These are phyloP conservation scores for Gymnocheta viridis DNA, from an alignment of 2,888 invertebrate genomes.

Conservation along the genomic window DNA sequence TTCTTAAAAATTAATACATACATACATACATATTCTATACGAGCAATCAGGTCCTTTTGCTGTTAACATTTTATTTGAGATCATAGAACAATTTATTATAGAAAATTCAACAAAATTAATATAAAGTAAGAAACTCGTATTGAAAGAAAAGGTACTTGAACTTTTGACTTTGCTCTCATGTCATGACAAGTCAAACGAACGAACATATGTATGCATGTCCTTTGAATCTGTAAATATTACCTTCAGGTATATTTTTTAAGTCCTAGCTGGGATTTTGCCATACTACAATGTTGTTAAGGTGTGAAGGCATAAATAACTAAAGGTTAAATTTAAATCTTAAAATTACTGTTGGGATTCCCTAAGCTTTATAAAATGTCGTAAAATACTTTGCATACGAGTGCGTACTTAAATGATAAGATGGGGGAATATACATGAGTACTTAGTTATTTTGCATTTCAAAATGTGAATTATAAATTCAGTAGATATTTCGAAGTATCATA, in stretches of 20 bases:
- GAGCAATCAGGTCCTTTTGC: neutral
- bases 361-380: neutral
- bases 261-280: neutral
- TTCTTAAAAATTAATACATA: no score
- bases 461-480: neutral
- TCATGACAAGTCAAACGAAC: neutral
- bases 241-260: neutral
- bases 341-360: neutral
- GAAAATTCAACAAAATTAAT: neutral
- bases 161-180: neutral
- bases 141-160: conserved; percentile 9
- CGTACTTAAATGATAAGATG: neutral
- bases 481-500: no score
- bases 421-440: neutral
- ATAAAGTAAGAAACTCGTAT: neutral
- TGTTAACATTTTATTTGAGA: neutral
- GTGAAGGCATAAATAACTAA: conserved; percentile 15
- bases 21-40: neutral
- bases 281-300: neutral
- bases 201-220: no score
- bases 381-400: no score
- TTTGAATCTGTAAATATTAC: neutral
- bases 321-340: conserved; percentile 18
- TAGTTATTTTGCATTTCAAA: neutral
- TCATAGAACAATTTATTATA: neutral